phyloP scores from a whole-genome alignment of 2,113 vertebrate species.

The rat (Rattus norvegicus) region DNA sequence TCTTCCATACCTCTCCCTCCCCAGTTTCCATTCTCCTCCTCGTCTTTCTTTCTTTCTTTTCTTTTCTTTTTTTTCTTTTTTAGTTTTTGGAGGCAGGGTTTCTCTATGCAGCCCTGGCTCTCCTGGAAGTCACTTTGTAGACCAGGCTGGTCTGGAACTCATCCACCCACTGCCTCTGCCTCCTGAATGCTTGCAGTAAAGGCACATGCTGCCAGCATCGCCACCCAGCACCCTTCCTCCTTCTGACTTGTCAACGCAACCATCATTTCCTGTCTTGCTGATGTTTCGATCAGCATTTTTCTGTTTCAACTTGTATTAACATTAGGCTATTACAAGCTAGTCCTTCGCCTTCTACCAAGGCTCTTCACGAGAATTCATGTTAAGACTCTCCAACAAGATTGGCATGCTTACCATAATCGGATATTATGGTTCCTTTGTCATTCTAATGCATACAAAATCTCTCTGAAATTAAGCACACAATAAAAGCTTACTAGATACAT shows the following conservation, averaged over 20 bases:
- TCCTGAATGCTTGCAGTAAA: not conserved
- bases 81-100: not conserved
- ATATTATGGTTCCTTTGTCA: not conserved
- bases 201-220: not conserved
- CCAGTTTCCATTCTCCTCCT: not conserved
- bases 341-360: slow-evolving; percentile 14
- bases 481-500: slow-evolving; percentile 42
- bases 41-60: not conserved
- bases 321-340: slow-evolving; percentile 1
- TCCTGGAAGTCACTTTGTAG: not conserved
- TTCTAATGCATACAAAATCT: not conserved
- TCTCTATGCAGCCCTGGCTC: not conserved
- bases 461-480: not conserved
- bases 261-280: not conserved
- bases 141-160: not conserved
- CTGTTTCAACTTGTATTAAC: not conserved
- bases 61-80: not conserved
- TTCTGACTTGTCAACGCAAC: not conserved
- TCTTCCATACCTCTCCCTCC: not conserved
- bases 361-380: slow-evolving; percentile 20
- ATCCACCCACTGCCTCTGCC: not conserved
- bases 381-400: slow-evolving; percentile 26
- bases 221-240: not conserved
- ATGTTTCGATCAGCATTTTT: not conserved
- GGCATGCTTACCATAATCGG: not conserved